These are phyloP conservation scores for Temnothorax nylanderi DNA, from an alignment of 1,140 invertebrate species.

Conservation along the genomic window DNA sequence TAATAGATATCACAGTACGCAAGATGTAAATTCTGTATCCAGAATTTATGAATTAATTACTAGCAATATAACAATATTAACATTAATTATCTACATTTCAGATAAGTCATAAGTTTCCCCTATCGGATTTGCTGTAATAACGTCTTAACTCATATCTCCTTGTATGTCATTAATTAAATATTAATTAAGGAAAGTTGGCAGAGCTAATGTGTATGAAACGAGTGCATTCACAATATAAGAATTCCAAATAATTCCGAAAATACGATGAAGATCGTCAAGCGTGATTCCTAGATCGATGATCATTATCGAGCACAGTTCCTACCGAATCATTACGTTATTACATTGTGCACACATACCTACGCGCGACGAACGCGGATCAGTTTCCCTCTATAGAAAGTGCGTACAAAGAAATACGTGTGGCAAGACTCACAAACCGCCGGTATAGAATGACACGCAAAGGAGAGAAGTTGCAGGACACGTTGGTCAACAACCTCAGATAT, in stretches of 20 bases:
- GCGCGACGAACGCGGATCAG: background rate
- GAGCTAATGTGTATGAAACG: constrained; percentile 45
- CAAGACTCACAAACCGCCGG: background rate
- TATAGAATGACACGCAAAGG: constrained; percentile 12
- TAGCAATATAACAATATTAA: background rate
- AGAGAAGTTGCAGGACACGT: constrained; percentile 21
- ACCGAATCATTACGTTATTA: constrained; percentile 35
- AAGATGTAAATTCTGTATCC: background rate
- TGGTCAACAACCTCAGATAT: constrained; percentile 27
- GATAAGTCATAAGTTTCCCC: background rate
- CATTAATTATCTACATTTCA: constrained; percentile 5
- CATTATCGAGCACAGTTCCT: background rate
- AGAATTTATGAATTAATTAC: background rate
- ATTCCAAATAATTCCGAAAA: background rate
- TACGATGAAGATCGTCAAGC: constrained; percentile 26
- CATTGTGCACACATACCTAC: background rate
- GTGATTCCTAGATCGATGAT: constrained; percentile 41
- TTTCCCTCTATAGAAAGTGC: background rate
- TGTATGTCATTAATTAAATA: constrained; percentile 19
- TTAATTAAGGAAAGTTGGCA: constrained; percentile 3
- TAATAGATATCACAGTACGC: background rate
- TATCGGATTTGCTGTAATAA: background rate
- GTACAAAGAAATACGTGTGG: background rate
- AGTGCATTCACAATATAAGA: constrained; percentile 4
- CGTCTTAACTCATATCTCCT: background rate